These are phyloP conservation scores for Ashinkailepas kermadecensis DNA, from an alignment of 2,888 invertebrate species.

Conservation along the genomic window DNA sequence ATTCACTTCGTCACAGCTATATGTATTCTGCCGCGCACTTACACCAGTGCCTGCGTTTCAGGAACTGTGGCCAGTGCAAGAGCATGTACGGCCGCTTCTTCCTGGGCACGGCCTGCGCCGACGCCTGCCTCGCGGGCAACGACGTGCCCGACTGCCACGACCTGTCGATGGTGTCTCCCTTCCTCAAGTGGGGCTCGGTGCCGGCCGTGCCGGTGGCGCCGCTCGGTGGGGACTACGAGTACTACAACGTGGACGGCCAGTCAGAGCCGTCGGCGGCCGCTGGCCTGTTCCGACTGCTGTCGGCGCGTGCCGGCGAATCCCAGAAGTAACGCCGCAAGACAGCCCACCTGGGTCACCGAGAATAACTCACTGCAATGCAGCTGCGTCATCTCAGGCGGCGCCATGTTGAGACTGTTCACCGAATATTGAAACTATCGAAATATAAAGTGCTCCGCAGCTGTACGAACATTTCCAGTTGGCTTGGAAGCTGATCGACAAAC, in stretches of 20 bases:
- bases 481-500: too few relatives aligned
- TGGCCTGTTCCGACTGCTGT: neutral
- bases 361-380: too few relatives aligned
- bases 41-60: constrained; percentile 26
- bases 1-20: too few relatives aligned
- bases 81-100: constrained; percentile 49
- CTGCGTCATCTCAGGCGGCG: too few relatives aligned
- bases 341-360: neutral
- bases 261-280: neutral
- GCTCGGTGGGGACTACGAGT: constrained; percentile 3
- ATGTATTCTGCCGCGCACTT: too few relatives aligned
- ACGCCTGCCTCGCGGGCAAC: constrained; percentile 42
- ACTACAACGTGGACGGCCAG: constrained; percentile 2
- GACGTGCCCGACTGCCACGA: constrained; percentile 48
- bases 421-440: too few relatives aligned
- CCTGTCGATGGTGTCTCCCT: constrained; percentile 45
- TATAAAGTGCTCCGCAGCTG: too few relatives aligned
- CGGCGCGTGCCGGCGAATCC: neutral
- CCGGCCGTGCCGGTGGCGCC: neutral
- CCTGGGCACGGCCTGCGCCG: constrained; percentile 46
- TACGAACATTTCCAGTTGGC: too few relatives aligned
- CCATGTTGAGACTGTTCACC: too few relatives aligned
- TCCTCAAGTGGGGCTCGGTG: constrained; percentile 37
- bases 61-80: constrained; percentile 48
- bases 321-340: neutral